phyloP scores from a whole-genome alignment of 2,113 vertebrate species.

The Datnioides undecimradiatus region DNA sequence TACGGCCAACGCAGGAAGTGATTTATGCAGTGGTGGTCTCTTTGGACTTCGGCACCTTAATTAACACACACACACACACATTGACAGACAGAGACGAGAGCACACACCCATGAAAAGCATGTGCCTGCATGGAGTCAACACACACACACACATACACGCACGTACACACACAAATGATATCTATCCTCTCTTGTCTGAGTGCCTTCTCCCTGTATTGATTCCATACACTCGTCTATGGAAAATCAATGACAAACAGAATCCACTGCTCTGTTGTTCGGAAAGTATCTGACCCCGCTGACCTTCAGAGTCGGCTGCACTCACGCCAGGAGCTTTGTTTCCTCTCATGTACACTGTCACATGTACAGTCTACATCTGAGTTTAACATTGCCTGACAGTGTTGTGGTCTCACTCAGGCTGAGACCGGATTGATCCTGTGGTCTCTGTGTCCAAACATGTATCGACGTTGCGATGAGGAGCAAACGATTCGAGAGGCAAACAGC shows the following conservation, averaged over 20 bases:
- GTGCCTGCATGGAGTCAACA: neutral
- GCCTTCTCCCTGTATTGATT: conserved; percentile 32
- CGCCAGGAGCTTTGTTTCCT: neutral
- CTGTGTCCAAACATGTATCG: conserved; percentile 1
- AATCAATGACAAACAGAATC: conserved; percentile 19
- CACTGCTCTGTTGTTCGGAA: neutral
- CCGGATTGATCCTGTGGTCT: neutral
- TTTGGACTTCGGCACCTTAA: conserved; percentile 63
- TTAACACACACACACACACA: conserved; percentile 42
- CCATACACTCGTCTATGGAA: conserved; percentile 3
- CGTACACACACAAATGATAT: neutral
- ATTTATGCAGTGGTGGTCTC: conserved; percentile 70
- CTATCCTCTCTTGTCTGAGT: neutral
- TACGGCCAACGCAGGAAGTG: conserved; percentile 59
- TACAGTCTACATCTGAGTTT: accelerated
- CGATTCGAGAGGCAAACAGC: neutral
- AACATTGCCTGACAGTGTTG: neutral
- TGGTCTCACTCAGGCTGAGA: neutral
- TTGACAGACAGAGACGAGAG: neutral
- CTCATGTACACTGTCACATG: neutral
- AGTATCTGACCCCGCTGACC: conserved; percentile 5
- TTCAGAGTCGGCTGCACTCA: neutral
- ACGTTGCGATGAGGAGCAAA: conserved; percentile 8
- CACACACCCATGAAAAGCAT: conserved; percentile 2
- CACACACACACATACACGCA: neutral